Percentiles rank a stretch among this genome's conserved stretches.
These are phyloP conservation scores for Ptychadena robeensis DNA, from an alignment of 2,797 vertebrate species.

Conservation along the genomic window DNA sequence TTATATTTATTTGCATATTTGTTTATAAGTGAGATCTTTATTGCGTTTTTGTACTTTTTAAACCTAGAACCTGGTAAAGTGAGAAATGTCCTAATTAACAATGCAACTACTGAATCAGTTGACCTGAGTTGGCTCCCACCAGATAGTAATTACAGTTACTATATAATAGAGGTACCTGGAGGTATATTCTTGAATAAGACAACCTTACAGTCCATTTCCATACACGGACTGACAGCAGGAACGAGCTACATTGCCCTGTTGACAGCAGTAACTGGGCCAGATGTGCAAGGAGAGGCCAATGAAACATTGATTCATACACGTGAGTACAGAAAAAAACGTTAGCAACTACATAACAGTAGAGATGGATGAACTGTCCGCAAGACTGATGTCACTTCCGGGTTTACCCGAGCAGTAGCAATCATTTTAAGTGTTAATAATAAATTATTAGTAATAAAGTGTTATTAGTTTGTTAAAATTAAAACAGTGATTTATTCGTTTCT, in stretches of 20 bases:
- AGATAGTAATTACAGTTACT: background rate
- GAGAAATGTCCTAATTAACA: background rate
- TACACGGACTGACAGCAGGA: background rate
- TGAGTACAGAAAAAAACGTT: background rate
- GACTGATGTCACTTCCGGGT: too few species aligned
- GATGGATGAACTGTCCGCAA: too few species aligned
- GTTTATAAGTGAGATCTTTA: too few species aligned
- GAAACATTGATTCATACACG: background rate
- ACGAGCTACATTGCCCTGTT: background rate
- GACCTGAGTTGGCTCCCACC: constrained; percentile 18
- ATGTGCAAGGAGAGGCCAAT: background rate
- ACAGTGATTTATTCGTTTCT: too few species aligned
- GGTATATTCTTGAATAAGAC: background rate
- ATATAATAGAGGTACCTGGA: background rate
- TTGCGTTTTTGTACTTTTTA: too few species aligned
- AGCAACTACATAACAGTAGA: too few species aligned
- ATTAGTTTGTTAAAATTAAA: too few species aligned
- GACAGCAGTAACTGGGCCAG: background rate
- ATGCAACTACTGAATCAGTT: constrained; percentile 13
- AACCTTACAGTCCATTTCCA: background rate
- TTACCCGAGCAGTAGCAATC: too few species aligned
- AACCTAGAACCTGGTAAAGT: background rate
- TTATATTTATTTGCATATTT: too few species aligned
- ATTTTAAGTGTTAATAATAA: too few species aligned
- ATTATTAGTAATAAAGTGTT: too few species aligned